These are phyloP conservation scores for Lineus longissimus DNA, from an alignment of 1,140 invertebrate genomes.

Conservation along the genomic window DNA sequence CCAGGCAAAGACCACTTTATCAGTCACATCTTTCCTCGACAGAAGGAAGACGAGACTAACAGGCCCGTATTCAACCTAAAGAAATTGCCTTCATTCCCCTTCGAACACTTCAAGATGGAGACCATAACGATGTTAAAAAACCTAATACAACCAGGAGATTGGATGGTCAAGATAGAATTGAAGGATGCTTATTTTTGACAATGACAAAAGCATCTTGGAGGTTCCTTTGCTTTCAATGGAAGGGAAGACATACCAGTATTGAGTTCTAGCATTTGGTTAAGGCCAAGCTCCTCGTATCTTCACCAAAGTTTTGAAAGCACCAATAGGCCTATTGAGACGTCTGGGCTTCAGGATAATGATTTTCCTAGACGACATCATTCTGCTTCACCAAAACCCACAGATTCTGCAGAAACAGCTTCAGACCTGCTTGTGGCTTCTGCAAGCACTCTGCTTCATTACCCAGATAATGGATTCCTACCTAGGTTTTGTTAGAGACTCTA, in stretches of 20 bases:
- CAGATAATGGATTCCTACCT: background rate
- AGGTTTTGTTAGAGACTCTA: background rate
- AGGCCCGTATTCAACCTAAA: background rate
- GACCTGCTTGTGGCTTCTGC: background rate
- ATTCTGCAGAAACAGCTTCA: no score
- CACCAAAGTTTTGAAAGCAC: background rate
- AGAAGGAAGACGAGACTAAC: background rate
- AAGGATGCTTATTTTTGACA: background rate
- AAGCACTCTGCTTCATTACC: background rate
- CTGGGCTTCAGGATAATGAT: background rate
- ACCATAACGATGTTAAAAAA: background rate
- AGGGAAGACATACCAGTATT: background rate
- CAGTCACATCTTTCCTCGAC: background rate
- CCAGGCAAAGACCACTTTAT: background rate
- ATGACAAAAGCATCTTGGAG: background rate
- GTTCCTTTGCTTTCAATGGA: slow-evolving; percentile 1
- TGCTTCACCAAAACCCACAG: background rate
- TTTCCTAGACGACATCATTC: background rate
- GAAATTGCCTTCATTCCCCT: background rate
- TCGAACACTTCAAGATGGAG: slow-evolving; percentile 2
- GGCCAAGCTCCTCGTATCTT: background rate
- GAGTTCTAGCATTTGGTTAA: background rate
- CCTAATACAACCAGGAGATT: slow-evolving; percentile 6
- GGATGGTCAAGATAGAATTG: background rate
- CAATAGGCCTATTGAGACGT: background rate